A percentile compares a stretch with the other conserved stretches of the same genome.
phyloP scores from a whole-genome alignment of 2,113 vertebrate species.

The Ciconia stormi region DNA sequence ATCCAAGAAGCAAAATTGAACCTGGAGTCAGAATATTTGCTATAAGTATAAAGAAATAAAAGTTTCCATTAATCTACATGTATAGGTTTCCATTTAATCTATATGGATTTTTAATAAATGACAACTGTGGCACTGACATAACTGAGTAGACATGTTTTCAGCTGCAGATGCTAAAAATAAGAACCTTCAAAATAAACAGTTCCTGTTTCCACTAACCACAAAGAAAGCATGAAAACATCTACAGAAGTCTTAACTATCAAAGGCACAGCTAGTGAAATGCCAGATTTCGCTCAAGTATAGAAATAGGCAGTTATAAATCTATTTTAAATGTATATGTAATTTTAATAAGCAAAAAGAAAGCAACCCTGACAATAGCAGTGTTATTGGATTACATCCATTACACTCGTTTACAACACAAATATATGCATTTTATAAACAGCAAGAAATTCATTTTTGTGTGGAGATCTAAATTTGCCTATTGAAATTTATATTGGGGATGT shows the following conservation, averaged over 20 bases:
- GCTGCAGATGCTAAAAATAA: conserved; percentile 23
- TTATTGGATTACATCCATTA: background rate
- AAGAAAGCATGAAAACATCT: conserved; percentile 11
- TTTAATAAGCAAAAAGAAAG: conserved; percentile 35
- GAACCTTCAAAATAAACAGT: conserved; percentile 22
- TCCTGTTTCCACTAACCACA: background rate
- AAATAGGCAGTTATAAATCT: conserved; percentile 42
- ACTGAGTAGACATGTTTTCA: background rate
- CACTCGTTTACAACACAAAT: background rate
- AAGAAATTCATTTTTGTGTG: background rate
- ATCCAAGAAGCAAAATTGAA: background rate
- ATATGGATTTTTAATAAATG: background rate
- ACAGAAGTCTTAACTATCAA: conserved; percentile 40
- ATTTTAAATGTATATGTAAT: conserved; percentile 35
- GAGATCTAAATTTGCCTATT: conserved; percentile 5
- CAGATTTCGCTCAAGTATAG: background rate
- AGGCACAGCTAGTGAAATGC: conserved; percentile 16
- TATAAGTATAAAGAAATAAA: background rate
- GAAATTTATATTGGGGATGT: background rate
- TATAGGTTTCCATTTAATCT: background rate
- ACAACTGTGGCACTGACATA: background rate
- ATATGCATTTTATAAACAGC: background rate
- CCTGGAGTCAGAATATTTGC: background rate
- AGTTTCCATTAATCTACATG: background rate
- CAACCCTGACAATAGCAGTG: background rate